Conservation (phyloP, 2,113 vertebrate species). For the Laterallus jamaicensis region DNA sequence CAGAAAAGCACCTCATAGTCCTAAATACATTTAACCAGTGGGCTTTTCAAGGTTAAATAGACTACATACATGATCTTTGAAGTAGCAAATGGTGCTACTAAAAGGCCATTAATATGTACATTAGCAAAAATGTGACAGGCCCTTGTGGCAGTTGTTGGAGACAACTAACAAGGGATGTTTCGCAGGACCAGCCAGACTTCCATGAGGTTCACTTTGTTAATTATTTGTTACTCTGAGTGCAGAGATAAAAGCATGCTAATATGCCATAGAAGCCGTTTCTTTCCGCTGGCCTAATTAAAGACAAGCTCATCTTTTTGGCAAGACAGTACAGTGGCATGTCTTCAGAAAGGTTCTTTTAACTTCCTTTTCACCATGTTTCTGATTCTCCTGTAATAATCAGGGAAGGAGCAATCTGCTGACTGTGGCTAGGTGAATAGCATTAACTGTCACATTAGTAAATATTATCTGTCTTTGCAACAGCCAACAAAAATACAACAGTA, state of each 20-base stretch:
- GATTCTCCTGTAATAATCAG: background rate
- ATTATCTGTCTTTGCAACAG: background rate
- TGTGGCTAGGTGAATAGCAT: background rate
- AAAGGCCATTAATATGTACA: constrained; percentile 62
- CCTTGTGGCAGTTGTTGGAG: background rate
- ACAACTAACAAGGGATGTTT: constrained; percentile 7
- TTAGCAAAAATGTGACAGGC: constrained; percentile 54
- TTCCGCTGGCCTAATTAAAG: constrained; percentile 22
- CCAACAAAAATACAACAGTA: background rate
- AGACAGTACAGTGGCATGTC: background rate
- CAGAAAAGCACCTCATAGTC: constrained; percentile 70
- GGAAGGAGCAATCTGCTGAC: background rate
- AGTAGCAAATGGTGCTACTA: constrained; percentile 57
- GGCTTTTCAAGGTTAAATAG: constrained; percentile 65
- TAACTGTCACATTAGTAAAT: constrained; percentile 34
- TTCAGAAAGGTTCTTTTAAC: background rate
- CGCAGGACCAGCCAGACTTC: constrained; percentile 1
- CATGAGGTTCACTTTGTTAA: constrained; percentile 28
- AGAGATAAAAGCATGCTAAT: constrained; percentile 31
- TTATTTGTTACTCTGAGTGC: constrained; percentile 23
- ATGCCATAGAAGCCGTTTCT: background rate
- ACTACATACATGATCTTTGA: constrained; percentile 15
- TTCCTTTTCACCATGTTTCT: background rate
- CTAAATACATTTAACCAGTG: constrained; percentile 40
- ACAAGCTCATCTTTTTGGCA: background rate